Base-by-base conservation (phyloP, 2,113 vertebrate species). In the Oophaga pumilio region DNA sequence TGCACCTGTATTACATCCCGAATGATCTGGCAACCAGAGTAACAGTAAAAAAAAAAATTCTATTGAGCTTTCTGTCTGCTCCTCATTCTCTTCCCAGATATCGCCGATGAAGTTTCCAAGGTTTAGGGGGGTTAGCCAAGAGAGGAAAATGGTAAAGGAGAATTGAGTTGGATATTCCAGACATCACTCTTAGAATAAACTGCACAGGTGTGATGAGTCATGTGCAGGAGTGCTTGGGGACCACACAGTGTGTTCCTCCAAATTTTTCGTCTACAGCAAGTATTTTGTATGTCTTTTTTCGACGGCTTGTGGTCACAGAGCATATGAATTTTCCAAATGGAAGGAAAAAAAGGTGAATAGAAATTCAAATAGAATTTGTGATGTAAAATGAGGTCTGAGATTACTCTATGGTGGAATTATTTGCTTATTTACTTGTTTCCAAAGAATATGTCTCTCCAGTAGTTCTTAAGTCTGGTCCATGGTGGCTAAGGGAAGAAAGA, bases 191-290 rank as follows among this genome's bases (percentile, higher is more conserved):
- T 79, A 79, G 74, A 78, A 64, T 78, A 50, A 86, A 86, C 57
- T 86, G 60, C 85, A 86, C 85, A 86, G 85, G 85, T 86, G 85
- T 64, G 85, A 68, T 86, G 85, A 86, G 85, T 86, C 85, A 86
- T 86, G 28, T 79, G 57, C 9, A 68, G n/a, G n/a, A 66, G 85
- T 53, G 43, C 43, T 78, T 60, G 77, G 74, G 60, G 85, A 86
- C 85, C 85, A 86, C 85, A 86, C 85, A 86, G 77, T 78, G 74
- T 64, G 74, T 56, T 68, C 28, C 76, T 86, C 74, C 60, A 79
- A 86, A 86, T 53, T 52, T 18, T 43, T 77, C n/a, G 15, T 26
- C 60, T 79, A 28, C 26, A 79, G 8, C 24, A 43, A 53, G 52
- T 24, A 79, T 49, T 68, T 79, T 64, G 15, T 78, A 66, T 15